Base-by-base conservation (phyloP, 2,797 vertebrate species). In the Periparus ater region DNA sequence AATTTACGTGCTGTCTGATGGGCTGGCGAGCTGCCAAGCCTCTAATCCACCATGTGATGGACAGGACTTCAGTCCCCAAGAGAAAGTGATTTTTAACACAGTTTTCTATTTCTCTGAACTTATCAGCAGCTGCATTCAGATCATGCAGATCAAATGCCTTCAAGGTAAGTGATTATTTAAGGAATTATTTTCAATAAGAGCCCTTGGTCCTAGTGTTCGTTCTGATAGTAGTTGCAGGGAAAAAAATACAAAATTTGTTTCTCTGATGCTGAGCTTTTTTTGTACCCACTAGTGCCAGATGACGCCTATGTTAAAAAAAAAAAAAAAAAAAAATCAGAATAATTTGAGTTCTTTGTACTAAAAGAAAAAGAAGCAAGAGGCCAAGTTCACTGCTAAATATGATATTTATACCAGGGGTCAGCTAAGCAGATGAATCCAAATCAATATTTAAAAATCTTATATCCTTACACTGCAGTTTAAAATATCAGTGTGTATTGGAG, bases 11-110 rank as follows among this genome's bases (percentile, higher is more conserved):
- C 92, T 3, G 55, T 77, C 89, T 79, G 94, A 96, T 76, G 84
- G 96, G 71, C 85, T 97, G 97, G 95, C 82, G 27, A 87, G 92
- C 90, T 68, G 97, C 97, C 97, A 97, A 95, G 93, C 76, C 88
- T 95, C 84, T 97, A 96, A 97, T 97, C 93, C 85, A 55, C 91
- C 79, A 27, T 85, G 95, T 95, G 97, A 96, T 36, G 29, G 95
- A 85, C 95, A 97, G 91, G 89, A 96, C 95, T 95, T 58, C 57
- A 75, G 91, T 77, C 86, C 96, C 94, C 85, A 85, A 80, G 93
- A 95, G 91, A 96, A 95, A 88, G 84, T 38, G 83, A 94, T 92
- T 95, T 92, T 95, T 95, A 93, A 75, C 94, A 95, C 48, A 54
- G 91, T 85, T 95, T 93, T 93, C 89, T 86, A 68, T 96, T 94